These are phyloP conservation scores for Cariama cristata DNA, from an alignment of 2,113 vertebrate genomes.

Conservation along the genomic window DNA sequence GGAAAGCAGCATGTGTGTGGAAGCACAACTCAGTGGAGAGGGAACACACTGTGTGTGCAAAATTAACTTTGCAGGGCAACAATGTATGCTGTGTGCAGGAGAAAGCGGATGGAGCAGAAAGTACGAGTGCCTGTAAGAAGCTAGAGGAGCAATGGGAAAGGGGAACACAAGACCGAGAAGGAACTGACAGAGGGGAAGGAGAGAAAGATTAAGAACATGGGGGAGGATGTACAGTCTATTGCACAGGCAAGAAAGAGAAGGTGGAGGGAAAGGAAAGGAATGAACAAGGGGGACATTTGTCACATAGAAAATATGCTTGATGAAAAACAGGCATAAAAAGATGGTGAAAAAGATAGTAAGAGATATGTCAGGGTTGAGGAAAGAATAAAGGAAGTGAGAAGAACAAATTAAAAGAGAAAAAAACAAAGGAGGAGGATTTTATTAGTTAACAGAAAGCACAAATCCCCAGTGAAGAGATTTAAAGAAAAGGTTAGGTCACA, in stretches of 20 bases:
- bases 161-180: slow-evolving; percentile 21
- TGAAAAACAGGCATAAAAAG: neutral
- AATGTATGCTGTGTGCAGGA: neutral
- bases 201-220: neutral
- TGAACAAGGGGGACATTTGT: neutral
- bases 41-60: neutral
- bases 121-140: neutral
- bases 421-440: neutral
- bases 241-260: neutral
- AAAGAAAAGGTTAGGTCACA: neutral
- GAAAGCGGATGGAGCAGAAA: neutral
- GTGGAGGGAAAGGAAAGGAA: neutral
- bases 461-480: neutral
- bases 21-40: neutral
- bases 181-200: slow-evolving; percentile 24
- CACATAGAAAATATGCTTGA: neutral
- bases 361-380: neutral
- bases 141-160: neutral
- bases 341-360: neutral
- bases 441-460: neutral
- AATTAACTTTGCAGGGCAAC: neutral
- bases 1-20: neutral
- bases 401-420: neutral
- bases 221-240: neutral
- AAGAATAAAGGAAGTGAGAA: slow-evolving; percentile 3